Conservation (phyloP, 2,888 invertebrate species). For the Ganaspis brasiliensis region DNA sequence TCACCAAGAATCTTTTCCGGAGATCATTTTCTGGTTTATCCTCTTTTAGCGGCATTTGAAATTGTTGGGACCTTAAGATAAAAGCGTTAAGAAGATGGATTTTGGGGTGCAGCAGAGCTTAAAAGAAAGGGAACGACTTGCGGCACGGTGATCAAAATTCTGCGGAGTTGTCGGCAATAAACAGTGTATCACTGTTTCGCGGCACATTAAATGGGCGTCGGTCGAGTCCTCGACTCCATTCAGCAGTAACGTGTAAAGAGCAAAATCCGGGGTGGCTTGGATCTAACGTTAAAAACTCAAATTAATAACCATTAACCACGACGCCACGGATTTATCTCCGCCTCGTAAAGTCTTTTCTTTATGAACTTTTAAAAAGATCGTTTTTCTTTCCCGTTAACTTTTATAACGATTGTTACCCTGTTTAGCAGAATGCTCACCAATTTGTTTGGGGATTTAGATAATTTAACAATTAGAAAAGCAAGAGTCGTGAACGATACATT, state of each 20-base stretch:
- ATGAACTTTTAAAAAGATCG: background rate
- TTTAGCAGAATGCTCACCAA: too few relatives aligned
- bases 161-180: conserved; percentile 71
- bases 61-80: conserved; percentile 59
- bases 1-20: too few relatives aligned
- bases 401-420: too few relatives aligned
- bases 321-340: conserved; percentile 47
- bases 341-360: conserved; percentile 44
- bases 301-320: conserved; percentile 66
- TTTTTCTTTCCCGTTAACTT: background rate
- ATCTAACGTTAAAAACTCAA: conserved; percentile 58
- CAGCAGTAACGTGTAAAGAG: conserved; percentile 48
- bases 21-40: too few relatives aligned
- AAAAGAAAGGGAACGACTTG: conserved; percentile 45
- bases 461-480: too few relatives aligned
- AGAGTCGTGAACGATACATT: too few relatives aligned
- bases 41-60: conserved; percentile 43
- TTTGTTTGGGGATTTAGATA: too few relatives aligned
- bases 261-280: conserved; percentile 42
- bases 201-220: conserved; percentile 69
- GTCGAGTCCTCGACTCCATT: conserved; percentile 51
- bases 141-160: conserved; percentile 73
- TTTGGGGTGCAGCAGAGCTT: conserved; percentile 46
- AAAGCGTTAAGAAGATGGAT: conserved; percentile 50
- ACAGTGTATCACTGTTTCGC: conserved; percentile 74